Evolutionary conservation across 1,140 invertebrate genomes (phyloP).

Genomic region (Eupeodes corollae): DNA sequence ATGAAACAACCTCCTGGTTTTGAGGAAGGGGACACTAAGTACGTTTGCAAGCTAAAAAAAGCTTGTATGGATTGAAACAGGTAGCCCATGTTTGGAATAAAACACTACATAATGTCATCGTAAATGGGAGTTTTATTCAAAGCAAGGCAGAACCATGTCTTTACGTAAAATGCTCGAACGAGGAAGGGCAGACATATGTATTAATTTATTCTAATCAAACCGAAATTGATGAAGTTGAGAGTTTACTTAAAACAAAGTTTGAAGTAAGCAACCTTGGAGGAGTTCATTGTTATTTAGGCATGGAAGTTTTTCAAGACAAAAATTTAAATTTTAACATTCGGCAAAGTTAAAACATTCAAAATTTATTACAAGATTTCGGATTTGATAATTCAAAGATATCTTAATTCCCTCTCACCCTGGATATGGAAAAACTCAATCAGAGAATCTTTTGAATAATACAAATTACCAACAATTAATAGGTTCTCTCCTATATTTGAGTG

Average conservation of each 20-base stretch:
- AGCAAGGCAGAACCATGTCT: neutral
- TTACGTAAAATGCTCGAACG: neutral
- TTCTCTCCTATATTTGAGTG: neutral
- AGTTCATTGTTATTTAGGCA: no score
- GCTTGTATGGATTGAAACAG: conserved; percentile 3
- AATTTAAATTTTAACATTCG: no score
- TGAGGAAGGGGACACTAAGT: no score
- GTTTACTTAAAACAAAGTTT: neutral
- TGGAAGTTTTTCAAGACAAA: no score
- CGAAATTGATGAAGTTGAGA: neutral
- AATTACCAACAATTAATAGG: conserved; percentile 1
- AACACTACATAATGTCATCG: neutral
- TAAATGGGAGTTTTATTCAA: no score
- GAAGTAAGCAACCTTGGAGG: no score
- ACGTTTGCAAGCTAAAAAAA: no score
- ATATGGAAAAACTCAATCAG: neutral
- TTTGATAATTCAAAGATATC: no score
- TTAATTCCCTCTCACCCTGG: neutral
- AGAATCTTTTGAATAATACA: neutral
- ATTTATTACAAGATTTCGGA: neutral
- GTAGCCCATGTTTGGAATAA: neutral
- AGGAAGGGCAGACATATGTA: neutral
- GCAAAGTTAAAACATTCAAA: neutral
- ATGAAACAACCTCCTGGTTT: conserved; percentile 13
- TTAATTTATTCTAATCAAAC: neutral